These are phyloP conservation scores for Benthosema pterotum DNA, from an alignment of 2,797 vertebrate species.

Conservation along the genomic window DNA sequence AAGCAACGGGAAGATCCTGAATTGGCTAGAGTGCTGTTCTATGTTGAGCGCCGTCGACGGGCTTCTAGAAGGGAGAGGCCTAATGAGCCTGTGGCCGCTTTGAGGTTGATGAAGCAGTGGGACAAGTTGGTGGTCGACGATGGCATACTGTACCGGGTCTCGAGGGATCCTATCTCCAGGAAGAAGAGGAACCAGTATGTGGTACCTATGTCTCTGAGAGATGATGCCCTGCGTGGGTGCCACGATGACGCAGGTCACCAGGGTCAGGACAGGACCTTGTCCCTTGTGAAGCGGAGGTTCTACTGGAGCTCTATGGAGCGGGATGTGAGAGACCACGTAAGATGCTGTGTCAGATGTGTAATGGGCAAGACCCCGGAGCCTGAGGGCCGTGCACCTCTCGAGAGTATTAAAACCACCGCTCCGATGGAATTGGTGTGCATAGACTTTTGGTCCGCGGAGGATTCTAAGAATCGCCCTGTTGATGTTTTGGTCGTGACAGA, in stretches of 20 bases:
- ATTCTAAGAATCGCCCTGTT: no score
- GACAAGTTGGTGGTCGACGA: not conserved
- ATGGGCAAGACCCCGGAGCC: no score
- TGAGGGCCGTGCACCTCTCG: no score
- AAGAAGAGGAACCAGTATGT: not conserved
- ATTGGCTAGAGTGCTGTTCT: not conserved
- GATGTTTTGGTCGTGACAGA: constrained; percentile 1
- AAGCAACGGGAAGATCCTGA: not conserved
- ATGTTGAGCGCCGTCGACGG: not conserved
- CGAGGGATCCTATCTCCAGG: not conserved
- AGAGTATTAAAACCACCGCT: no score
- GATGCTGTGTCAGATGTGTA: not conserved
- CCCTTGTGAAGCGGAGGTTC: not conserved
- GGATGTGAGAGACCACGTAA: not conserved
- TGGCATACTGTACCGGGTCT: constrained; percentile 1
- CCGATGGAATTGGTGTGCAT: no score
- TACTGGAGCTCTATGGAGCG: not conserved
- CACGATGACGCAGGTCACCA: no score
- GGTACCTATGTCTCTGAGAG: not conserved
- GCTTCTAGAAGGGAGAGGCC: not conserved
- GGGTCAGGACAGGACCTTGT: no score
- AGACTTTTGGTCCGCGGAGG: no score
- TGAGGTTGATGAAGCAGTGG: not conserved
- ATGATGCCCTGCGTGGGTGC: no score
- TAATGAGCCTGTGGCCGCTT: not conserved